Percentiles rank a stretch among this genome's conserved stretches.
These are phyloP conservation scores for Ptychobarbus kaznakovi DNA, from an alignment of 2,797 vertebrate species.

Conservation along the genomic window DNA sequence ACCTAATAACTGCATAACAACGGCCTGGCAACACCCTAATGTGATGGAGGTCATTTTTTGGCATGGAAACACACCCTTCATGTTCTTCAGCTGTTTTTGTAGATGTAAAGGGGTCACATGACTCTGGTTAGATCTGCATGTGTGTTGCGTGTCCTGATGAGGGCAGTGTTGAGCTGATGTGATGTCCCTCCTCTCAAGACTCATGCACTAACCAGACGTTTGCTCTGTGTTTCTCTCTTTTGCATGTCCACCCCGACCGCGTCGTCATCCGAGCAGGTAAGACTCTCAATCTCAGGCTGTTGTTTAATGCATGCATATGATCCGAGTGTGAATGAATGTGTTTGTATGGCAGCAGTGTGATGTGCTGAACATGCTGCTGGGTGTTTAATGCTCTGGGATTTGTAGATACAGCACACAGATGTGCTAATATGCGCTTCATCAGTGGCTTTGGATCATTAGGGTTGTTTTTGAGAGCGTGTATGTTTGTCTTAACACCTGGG, in stretches of 20 bases:
- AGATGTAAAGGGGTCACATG: not conserved
- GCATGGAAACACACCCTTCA: too few relatives aligned
- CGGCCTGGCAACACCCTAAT: not conserved
- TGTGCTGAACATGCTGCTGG: not conserved
- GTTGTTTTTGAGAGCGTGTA: constrained; percentile 8
- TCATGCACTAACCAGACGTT: constrained; percentile 1
- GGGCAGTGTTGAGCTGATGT: constrained; percentile 26
- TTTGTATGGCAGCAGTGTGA: not conserved
- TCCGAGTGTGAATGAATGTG: not conserved
- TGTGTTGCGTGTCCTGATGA: not conserved
- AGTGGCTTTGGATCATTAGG: constrained; percentile 5
- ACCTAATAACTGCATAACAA: not conserved
- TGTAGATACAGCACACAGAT: not conserved
- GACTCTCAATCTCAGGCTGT: not conserved
- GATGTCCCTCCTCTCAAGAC: not conserved
- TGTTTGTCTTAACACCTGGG: not conserved
- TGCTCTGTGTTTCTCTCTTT: constrained; percentile 30
- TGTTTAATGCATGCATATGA: not conserved
- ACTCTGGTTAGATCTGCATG: not conserved
- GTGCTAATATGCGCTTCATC: not conserved
- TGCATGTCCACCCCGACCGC: constrained; percentile 14
- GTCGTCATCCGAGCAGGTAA: constrained; percentile 40
- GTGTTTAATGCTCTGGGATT: not conserved
- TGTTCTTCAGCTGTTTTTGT: not conserved
- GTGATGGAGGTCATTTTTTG: not conserved